These are phyloP conservation scores for Myotis planiceps DNA, from an alignment of 2,797 vertebrate genomes.

Conservation along the genomic window DNA sequence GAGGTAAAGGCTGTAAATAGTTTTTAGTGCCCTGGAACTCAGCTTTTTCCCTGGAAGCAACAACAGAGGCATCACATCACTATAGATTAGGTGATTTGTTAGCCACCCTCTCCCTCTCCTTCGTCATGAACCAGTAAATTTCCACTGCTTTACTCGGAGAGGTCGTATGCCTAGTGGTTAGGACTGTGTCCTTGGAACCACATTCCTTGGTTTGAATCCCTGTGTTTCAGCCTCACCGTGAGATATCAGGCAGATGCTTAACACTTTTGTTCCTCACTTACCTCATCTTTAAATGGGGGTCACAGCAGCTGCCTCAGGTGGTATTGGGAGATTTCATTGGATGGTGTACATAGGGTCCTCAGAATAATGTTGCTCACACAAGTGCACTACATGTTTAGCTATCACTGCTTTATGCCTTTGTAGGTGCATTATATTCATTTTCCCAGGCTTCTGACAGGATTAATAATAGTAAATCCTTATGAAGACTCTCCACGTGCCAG, in stretches of 20 bases:
- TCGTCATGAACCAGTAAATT: conserved; percentile 9
- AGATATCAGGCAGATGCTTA: background rate
- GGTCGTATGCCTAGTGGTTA: background rate
- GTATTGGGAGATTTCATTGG: background rate
- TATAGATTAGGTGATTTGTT: conserved; percentile 56
- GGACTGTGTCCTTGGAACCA: background rate
- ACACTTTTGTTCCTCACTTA: background rate
- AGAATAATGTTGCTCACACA: background rate
- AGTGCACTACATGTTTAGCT: background rate
- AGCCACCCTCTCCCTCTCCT: conserved; percentile 25
- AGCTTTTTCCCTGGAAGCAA: conserved; percentile 44
- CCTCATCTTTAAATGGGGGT: background rate
- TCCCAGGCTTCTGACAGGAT: background rate
- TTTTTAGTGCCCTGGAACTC: conserved; percentile 62
- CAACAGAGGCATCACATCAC: conserved; percentile 24
- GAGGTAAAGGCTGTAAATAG: conserved; percentile 66
- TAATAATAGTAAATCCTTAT: background rate
- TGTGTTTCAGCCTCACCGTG: background rate
- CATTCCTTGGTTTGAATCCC: background rate
- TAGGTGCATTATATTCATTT: background rate
- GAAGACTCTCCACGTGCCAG: background rate
- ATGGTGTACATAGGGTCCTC: background rate
- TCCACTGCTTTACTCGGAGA: conserved; percentile 7
- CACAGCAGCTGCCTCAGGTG: background rate
- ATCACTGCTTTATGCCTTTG: background rate